A percentile compares a stretch with the other conserved stretches of the same genome.
Conservation (phyloP, 2,888 invertebrate species). For the Chironomus riparius region DNA sequence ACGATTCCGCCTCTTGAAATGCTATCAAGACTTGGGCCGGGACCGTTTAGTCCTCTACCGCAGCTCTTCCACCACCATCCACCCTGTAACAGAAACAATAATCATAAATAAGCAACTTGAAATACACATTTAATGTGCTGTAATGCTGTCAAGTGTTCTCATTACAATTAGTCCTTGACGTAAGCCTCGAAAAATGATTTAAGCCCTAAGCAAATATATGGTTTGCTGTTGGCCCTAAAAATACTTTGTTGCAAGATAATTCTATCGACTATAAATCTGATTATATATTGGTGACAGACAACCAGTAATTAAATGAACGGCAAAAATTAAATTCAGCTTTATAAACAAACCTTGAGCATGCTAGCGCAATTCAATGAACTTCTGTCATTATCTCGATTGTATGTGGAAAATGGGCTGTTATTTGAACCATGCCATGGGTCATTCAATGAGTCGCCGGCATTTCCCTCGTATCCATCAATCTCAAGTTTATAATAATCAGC, state of each 20-base stretch:
- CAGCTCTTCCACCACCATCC: slow-evolving; percentile 97
- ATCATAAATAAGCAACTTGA: no score
- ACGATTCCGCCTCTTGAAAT: slow-evolving; percentile 88
- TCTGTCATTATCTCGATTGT: slow-evolving; percentile 85
- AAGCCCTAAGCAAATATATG: no score
- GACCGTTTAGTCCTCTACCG: slow-evolving; percentile 79
- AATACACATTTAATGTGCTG: not conserved
- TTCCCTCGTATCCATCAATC: slow-evolving; percentile 86
- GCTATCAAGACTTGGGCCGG: slow-evolving; percentile 79
- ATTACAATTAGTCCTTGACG: not conserved
- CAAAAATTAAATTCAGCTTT: not conserved
- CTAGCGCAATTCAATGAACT: slow-evolving; percentile 86
- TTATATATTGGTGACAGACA: not conserved
- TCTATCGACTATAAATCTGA: no score
- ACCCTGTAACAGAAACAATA: slow-evolving; percentile 43
- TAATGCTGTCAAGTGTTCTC: not conserved
- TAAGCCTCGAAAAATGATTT: no score
- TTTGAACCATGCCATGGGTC: slow-evolving; percentile 92
- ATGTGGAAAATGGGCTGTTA: slow-evolving; percentile 87
- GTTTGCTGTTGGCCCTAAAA: not conserved
- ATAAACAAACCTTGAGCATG: slow-evolving; percentile 59
- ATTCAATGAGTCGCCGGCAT: slow-evolving; percentile 82
- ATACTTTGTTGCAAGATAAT: not conserved
- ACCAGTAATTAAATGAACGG: not conserved
- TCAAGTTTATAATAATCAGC: slow-evolving; percentile 85